Evolutionary conservation across 1,140 invertebrate species (phyloP).

Genomic region (Drosophila triauraria): DNA sequence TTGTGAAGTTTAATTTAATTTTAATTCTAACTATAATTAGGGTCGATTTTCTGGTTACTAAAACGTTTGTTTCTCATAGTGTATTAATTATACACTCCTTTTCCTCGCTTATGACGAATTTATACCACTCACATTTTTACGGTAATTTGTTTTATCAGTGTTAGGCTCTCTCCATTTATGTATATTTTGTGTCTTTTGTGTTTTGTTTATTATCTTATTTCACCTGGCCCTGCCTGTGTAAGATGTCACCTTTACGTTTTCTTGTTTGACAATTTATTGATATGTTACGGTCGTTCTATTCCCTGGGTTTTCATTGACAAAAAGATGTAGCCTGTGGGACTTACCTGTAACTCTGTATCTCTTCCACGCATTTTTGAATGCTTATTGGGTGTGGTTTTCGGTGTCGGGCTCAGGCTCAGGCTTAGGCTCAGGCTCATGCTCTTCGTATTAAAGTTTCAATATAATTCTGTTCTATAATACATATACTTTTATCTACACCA

Average conservation of each 20-base stretch:
- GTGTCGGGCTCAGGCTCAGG: not conserved
- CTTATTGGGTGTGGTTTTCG: not conserved
- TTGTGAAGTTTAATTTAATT: too few relatives aligned
- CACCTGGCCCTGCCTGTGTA: too few relatives aligned
- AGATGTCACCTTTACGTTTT: slow-evolving; percentile 3
- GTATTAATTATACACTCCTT: not conserved
- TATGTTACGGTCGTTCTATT: not conserved
- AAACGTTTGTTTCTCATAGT: not conserved
- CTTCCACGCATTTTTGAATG: not conserved
- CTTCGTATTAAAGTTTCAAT: not conserved
- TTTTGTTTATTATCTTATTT: slow-evolving; percentile 1
- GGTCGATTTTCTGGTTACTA: not conserved
- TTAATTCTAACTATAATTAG: not conserved
- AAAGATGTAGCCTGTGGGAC: too few relatives aligned
- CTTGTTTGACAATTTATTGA: not conserved
- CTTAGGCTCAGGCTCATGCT: not conserved
- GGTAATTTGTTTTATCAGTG: not conserved
- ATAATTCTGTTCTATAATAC: not conserved
- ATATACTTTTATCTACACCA: not conserved
- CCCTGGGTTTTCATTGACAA: slow-evolving; percentile 1
- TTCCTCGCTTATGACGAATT: not conserved
- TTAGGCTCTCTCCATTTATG: not conserved
- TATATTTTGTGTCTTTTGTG: not conserved
- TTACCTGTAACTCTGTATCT: not conserved
- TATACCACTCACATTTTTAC: slow-evolving; percentile 1